phyloP scores from a whole-genome alignment of 2,888 invertebrate species.

The Aporophyla nigra region DNA sequence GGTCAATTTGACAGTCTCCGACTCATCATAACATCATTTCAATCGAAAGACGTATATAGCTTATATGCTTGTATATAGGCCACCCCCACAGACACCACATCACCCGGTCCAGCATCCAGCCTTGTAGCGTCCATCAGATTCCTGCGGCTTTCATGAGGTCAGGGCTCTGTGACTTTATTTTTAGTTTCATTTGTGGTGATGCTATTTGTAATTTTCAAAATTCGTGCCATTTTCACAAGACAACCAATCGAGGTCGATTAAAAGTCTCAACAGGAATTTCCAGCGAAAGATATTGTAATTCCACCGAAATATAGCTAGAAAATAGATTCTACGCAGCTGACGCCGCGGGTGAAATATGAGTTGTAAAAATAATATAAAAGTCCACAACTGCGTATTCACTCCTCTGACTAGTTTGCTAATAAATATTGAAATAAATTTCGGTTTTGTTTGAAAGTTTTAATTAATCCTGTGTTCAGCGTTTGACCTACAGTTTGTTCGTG shows the following conservation, averaged over 20 bases:
- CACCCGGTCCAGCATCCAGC: too few relatives aligned
- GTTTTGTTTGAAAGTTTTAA: constrained; percentile 33
- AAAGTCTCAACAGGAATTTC: constrained; percentile 4
- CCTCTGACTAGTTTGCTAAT: constrained; percentile 5
- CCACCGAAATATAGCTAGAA: constrained; percentile 22
- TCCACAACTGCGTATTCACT: constrained; percentile 24
- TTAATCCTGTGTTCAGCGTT: constrained; percentile 38
- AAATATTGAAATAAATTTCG: constrained; percentile 36
- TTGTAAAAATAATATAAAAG: constrained; percentile 28
- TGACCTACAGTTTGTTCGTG: constrained; percentile 10
- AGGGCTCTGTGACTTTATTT: neutral
- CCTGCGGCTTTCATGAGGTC: neutral
- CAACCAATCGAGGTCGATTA: neutral
- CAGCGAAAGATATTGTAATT: constrained; percentile 31
- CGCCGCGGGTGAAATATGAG: constrained; percentile 15
- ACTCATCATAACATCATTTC: too few relatives aligned
- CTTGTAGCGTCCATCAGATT: too few relatives aligned
- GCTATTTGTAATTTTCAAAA: neutral
- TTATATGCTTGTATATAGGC: too few relatives aligned
- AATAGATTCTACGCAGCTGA: constrained; percentile 31
- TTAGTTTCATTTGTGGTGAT: neutral
- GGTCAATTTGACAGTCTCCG: too few relatives aligned
- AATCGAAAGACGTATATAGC: too few relatives aligned
- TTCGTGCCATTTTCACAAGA: neutral
- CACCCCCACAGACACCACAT: too few relatives aligned